phyloP scores from a whole-genome alignment of 1,140 invertebrate species.

The Caenorhabditis inopinata region DNA sequence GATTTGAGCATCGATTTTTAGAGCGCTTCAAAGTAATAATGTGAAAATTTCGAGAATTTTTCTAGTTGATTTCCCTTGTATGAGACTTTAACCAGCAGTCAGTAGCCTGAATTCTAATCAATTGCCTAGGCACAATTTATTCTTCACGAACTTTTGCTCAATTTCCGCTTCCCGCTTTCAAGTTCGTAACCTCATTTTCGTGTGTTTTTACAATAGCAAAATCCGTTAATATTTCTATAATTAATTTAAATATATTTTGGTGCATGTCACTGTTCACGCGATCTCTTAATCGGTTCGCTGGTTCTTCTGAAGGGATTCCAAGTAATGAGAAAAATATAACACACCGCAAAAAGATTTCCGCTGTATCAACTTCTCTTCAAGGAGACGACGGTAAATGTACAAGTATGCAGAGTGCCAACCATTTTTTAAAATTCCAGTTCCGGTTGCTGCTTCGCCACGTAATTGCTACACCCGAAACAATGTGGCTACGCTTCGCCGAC shows the following conservation, averaged over 20 bases:
- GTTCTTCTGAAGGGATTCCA: neutral
- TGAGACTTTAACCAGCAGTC: too few species aligned
- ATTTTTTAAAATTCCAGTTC: neutral
- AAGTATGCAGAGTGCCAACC: neutral
- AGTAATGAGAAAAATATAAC: constrained; percentile 8
- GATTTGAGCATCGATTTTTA: too few species aligned
- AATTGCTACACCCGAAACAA: neutral
- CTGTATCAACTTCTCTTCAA: neutral
- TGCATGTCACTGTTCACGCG: neutral
- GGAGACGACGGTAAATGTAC: neutral
- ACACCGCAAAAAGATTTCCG: neutral
- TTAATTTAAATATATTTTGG: neutral
- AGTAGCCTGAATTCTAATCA: too few species aligned
- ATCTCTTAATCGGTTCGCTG: neutral
- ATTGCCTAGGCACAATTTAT: too few species aligned
- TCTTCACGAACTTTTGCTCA: too few species aligned
- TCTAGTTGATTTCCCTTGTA: too few species aligned
- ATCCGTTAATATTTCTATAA: too few species aligned
- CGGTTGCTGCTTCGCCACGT: neutral
- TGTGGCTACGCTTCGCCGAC: neutral
- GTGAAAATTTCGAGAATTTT: too few species aligned
- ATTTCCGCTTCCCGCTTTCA: too few species aligned
- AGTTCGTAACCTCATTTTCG: neutral
- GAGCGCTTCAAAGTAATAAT: too few species aligned
- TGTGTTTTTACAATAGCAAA: neutral